Evolutionary conservation across 2,888 invertebrate genomes (phyloP), one percentile per base, ranked within the genome.

Genomic region (Alloplasta piceator): DNA sequence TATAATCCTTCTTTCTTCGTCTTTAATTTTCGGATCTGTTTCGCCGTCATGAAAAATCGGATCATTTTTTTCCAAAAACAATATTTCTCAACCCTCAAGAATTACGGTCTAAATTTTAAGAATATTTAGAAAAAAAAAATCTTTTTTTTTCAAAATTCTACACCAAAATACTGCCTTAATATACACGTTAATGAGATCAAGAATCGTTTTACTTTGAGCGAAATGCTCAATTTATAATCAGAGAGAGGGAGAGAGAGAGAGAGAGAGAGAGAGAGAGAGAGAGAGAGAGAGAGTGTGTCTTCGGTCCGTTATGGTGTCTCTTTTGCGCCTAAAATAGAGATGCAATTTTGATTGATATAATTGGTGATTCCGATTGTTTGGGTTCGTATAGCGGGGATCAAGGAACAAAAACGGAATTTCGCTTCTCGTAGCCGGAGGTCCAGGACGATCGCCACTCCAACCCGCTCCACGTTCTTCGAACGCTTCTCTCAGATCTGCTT

Each of bases 321-420:
- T 66, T 41, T 68, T 52, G 67, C 55, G 76, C 83, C 85, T 85
- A 85, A 87, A 88, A 85, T 85, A 87, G 86, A 87, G 85, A 83
- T 85, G 83, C 85, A 81, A 86, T 87, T 87, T 89, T 87, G 88
- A 89, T 88, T 89, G 86, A 85, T 86, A 86, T 85, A 86, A 86
- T 84, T 84, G 84, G 72, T 74, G 77, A 83, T 84, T 72, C 36
- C 66, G 75, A 67, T 67, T 67, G 26, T 56, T 48, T 38, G 52
- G 79, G 85, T 86, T 84, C 78, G 75, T 56, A 26, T 60, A n/a
- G 41, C 56, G 52, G 61, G 67, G 36, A 16, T 26, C 3, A 26
- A 26, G 26, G 26, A 26, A 26, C 26, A 26, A 26, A 26, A 26
- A 26, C 26, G 26, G 26, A 26, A 26, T 26, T 26, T 26, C 26